Conservation (phyloP, 2,113 vertebrate genomes). For the Xiphorhynchus elegans region DNA sequence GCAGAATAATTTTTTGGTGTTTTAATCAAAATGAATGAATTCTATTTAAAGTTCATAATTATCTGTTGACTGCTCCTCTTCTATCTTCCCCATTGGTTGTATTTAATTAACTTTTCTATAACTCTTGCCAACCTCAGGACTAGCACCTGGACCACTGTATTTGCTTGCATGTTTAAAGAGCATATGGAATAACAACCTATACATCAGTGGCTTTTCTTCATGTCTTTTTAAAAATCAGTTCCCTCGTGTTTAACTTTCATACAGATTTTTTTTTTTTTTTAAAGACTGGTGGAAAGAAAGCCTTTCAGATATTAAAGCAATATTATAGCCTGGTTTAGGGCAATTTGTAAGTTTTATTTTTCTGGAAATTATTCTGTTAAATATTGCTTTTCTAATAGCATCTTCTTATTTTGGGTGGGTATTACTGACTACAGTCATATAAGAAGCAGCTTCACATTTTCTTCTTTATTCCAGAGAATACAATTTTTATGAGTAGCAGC, state of each 20-base stretch:
- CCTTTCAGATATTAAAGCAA: neutral
- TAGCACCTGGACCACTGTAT: neutral
- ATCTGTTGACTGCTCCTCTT: neutral
- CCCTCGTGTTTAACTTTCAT: neutral
- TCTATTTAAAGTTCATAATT: slow-evolving; percentile 6
- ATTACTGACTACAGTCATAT: neutral
- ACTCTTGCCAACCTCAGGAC: neutral
- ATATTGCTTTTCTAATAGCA: neutral
- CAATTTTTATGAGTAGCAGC: neutral
- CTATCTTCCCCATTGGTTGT: neutral
- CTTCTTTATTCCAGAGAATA: neutral
- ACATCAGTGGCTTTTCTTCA: neutral
- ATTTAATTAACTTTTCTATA: neutral
- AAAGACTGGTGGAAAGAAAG: neutral
- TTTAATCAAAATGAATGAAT: slow-evolving; percentile 14
- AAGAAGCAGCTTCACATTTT: neutral
- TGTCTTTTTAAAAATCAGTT: neutral
- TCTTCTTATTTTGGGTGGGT: neutral
- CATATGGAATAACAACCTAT: neutral
- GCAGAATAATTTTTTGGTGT: neutral
- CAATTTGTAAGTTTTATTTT: neutral
- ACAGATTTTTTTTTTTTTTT: neutral
- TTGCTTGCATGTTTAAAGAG: neutral
- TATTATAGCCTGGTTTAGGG: neutral
- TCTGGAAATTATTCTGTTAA: neutral